These are phyloP conservation scores for Incurvaria masculella DNA, from an alignment of 2,888 invertebrate species.

Conservation along the genomic window DNA sequence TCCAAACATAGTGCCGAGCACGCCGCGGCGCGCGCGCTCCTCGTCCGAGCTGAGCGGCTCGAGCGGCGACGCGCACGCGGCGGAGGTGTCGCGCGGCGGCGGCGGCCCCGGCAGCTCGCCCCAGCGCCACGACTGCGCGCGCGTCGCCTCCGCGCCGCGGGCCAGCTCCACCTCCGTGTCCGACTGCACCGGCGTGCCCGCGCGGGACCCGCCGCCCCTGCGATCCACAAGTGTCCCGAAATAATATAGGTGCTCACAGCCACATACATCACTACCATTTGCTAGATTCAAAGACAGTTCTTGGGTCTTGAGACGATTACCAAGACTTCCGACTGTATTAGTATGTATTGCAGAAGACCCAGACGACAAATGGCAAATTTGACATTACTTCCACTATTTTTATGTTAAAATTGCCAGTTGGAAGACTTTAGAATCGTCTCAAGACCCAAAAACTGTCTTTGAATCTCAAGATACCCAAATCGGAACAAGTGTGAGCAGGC, in stretches of 20 bases:
- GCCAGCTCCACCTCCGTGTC: conserved; percentile 90
- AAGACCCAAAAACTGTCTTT: too few species aligned
- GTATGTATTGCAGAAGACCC: too few species aligned
- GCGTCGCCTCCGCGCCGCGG: conserved; percentile 25
- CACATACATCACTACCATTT: too few species aligned
- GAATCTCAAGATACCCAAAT: too few species aligned
- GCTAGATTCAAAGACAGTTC: too few species aligned
- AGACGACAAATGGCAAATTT: too few species aligned
- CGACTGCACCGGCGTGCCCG: conserved; percentile 84
- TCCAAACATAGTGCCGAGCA: conserved; percentile 88
- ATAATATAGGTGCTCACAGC: conserved; percentile 3
- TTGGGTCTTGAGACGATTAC: too few species aligned
- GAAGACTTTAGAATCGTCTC: too few species aligned
- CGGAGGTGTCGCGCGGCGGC: conserved; percentile 27
- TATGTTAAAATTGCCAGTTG: too few species aligned
- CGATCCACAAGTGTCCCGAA: background rate
- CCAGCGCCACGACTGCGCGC: conserved; percentile 82
- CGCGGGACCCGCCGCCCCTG: conserved; percentile 55
- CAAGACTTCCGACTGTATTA: too few species aligned
- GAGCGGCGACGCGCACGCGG: conserved; percentile 22
- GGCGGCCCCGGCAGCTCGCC: conserved; percentile 74
- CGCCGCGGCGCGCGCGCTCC: conserved; percentile 56
- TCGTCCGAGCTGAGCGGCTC: conserved; percentile 51
- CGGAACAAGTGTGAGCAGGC: too few species aligned
- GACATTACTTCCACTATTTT: too few species aligned